These are phyloP conservation scores for Cynocephalus volans DNA, from an alignment of 2,113 vertebrate genomes.

Conservation along the genomic window DNA sequence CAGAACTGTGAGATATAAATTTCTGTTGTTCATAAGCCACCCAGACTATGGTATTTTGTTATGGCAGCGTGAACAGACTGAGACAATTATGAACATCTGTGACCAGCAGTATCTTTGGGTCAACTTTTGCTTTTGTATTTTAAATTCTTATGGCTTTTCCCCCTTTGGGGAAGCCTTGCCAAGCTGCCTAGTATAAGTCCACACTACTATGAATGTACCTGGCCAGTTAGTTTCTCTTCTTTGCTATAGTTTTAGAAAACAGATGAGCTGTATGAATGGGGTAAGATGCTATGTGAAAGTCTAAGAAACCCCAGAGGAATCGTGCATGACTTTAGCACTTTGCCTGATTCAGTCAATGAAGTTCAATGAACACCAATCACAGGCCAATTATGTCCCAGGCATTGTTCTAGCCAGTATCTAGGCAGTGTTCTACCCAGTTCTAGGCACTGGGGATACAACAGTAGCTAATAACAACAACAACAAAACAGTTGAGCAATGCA, in stretches of 20 bases:
- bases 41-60: neutral
- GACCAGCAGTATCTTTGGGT: neutral
- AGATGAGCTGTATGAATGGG: rapidly evolving
- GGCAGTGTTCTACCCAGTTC: too few species aligned
- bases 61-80: neutral
- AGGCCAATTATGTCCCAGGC: neutral
- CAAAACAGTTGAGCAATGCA: too few species aligned
- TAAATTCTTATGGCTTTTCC: neutral
- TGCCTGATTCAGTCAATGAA: neutral
- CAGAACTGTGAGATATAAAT: neutral
- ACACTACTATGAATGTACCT: rapidly evolving
- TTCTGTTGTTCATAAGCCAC: neutral
- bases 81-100: neutral
- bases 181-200: neutral
- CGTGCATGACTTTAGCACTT: neutral
- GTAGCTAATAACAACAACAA: neutral
- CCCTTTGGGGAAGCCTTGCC: neutral
- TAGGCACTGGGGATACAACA: neutral
- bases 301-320: neutral
- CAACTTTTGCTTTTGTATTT: neutral
- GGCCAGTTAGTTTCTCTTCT: neutral
- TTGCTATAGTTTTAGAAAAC: neutral
- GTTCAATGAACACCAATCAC: rapidly evolving
- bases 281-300: neutral
- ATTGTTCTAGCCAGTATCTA: neutral